Conservation (phyloP, 2,888 invertebrate species). For the Spialia ferax region DNA sequence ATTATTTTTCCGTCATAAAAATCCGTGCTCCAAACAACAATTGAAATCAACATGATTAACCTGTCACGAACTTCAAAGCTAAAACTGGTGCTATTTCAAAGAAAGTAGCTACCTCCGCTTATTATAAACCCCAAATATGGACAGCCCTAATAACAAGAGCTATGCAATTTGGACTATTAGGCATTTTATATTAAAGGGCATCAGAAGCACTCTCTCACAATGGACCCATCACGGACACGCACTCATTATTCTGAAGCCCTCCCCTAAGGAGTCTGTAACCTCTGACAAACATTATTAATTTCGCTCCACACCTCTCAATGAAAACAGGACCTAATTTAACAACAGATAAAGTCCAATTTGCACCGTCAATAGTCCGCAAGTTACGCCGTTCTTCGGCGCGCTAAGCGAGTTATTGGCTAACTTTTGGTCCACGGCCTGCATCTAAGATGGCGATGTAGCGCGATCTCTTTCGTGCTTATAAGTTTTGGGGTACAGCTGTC, state of each 20-base stretch:
- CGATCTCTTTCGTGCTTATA: slow-evolving; percentile 60
- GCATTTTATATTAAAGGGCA: slow-evolving; percentile 56
- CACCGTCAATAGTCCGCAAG: slow-evolving; percentile 54
- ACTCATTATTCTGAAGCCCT: slow-evolving; percentile 66
- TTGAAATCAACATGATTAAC: slow-evolving; percentile 31
- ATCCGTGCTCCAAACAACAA: background rate
- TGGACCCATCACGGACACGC: slow-evolving; percentile 65
- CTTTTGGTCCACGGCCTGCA: slow-evolving; percentile 83
- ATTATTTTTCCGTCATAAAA: background rate
- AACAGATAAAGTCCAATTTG: slow-evolving; percentile 63
- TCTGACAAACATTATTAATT: slow-evolving; percentile 74
- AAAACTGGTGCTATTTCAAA: slow-evolving; percentile 15
- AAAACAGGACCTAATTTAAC: slow-evolving; percentile 55
- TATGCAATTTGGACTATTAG: slow-evolving; percentile 39
- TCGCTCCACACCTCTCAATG: slow-evolving; percentile 53
- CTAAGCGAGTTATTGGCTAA: slow-evolving; percentile 79
- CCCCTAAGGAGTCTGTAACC: slow-evolving; percentile 64
- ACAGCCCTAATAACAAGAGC: slow-evolving; percentile 30
- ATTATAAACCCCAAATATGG: slow-evolving; percentile 31
- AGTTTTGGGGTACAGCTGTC: slow-evolving; percentile 55
- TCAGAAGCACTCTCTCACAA: slow-evolving; percentile 53
- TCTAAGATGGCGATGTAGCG: slow-evolving; percentile 80
- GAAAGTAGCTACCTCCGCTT: background rate
- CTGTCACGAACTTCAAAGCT: slow-evolving; percentile 39
- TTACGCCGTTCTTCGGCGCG: slow-evolving; percentile 60